Percentiles rank a stretch among this genome's conserved stretches.
phyloP scores from a whole-genome alignment of 2,888 invertebrate species.

The Mantis religiosa region DNA sequence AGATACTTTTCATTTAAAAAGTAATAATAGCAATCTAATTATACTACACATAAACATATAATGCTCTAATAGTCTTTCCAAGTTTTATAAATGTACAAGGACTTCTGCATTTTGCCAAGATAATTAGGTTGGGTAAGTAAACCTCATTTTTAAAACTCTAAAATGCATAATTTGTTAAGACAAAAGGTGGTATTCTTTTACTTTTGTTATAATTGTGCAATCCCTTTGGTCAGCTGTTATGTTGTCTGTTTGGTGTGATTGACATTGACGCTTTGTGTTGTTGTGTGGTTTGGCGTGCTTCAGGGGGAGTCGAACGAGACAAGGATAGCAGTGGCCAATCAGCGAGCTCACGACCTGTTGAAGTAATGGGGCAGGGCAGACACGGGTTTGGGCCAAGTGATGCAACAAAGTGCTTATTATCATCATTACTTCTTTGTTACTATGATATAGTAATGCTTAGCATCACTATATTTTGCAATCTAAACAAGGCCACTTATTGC shows the following conservation, averaged over 20 bases:
- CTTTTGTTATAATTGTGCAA: neutral
- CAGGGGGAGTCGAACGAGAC: slow-evolving; percentile 90
- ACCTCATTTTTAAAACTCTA: neutral
- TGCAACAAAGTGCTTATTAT: slow-evolving; percentile 27
- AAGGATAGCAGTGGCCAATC: slow-evolving; percentile 94
- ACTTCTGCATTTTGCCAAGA: neutral
- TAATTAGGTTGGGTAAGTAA: neutral
- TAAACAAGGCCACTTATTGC: slow-evolving; percentile 16
- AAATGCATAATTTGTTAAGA: neutral
- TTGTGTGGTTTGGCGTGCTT: slow-evolving; percentile 17
- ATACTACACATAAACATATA: neutral
- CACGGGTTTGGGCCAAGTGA: slow-evolving; percentile 7
- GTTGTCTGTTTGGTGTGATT: neutral
- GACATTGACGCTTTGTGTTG: slow-evolving; percentile 20
- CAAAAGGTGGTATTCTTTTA: too few relatives aligned
- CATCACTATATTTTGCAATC: slow-evolving; percentile 10
- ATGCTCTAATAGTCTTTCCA: neutral
- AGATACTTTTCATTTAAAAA: too few relatives aligned
- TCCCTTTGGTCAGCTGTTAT: neutral
- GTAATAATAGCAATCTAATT: too few relatives aligned
- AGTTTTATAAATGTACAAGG: neutral
- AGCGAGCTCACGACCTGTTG: slow-evolving; percentile 93
- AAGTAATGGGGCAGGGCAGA: slow-evolving; percentile 56
- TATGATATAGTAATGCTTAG: slow-evolving; percentile 12
- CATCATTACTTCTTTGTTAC: slow-evolving; percentile 21